phyloP scores from a whole-genome alignment of 2,888 invertebrate species.

The Cyclophora punctaria region DNA sequence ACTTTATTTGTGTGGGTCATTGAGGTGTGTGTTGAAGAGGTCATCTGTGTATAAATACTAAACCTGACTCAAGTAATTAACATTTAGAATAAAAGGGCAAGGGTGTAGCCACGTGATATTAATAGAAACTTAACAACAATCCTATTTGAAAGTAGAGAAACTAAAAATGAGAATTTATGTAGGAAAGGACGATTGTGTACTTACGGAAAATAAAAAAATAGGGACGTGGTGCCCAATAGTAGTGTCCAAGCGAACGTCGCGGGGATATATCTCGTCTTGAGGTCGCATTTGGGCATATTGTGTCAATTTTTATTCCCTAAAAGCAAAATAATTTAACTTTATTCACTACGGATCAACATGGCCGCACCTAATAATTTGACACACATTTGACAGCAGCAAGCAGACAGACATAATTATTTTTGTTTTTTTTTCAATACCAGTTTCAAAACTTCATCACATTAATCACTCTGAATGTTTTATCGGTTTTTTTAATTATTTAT shows the following conservation, averaged over 20 bases:
- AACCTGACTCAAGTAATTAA: conserved; percentile 14
- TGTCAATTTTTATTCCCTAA: conserved; percentile 67
- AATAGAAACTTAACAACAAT: conserved; percentile 60
- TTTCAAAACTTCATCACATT: too few relatives aligned
- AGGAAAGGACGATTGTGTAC: conserved; percentile 73
- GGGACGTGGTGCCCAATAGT: conserved; percentile 92
- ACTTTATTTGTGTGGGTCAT: background rate
- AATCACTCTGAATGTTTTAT: too few relatives aligned
- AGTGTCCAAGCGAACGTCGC: conserved; percentile 99
- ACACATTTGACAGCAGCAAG: conserved; percentile 48
- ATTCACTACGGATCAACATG: conserved; percentile 77
- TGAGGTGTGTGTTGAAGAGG: conserved; percentile 5
- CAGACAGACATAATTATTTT: too few relatives aligned
- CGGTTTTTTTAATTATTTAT: too few relatives aligned
- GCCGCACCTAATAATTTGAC: conserved; percentile 76
- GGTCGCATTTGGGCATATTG: conserved; percentile 96
- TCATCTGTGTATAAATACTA: conserved; percentile 6
- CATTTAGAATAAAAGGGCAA: conserved; percentile 35
- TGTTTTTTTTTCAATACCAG: too few relatives aligned
- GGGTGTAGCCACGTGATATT: conserved; percentile 48
- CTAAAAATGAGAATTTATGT: conserved; percentile 53
- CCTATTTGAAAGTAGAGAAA: conserved; percentile 70
- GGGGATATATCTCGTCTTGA: conserved; percentile 97
- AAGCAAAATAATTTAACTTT: conserved; percentile 65
- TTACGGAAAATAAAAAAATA: conserved; percentile 99